These are phyloP conservation scores for Perognathus longimembris DNA, from an alignment of 2,113 vertebrate genomes.

Conservation along the genomic window DNA sequence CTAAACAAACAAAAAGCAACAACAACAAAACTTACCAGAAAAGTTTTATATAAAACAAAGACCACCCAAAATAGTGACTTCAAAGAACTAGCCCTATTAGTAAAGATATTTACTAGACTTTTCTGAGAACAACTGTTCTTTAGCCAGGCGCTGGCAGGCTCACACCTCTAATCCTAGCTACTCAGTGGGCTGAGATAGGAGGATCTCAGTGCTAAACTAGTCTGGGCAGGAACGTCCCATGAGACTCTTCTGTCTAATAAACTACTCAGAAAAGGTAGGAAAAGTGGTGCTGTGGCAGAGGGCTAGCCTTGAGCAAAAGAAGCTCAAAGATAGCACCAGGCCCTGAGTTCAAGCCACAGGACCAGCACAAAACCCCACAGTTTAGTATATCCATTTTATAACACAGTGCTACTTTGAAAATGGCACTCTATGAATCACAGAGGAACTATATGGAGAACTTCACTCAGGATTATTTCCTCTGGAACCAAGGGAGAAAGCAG, in stretches of 20 bases:
- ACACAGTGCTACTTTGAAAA: not conserved
- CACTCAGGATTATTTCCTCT: not conserved
- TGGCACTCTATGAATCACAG: not conserved
- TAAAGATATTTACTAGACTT: not conserved
- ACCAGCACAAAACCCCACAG: too few relatives aligned
- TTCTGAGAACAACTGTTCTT: constrained; percentile 40
- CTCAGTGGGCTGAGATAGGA: too few relatives aligned
- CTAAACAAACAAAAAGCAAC: too few relatives aligned
- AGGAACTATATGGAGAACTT: not conserved
- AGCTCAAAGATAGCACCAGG: too few relatives aligned
- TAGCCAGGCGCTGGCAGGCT: not conserved
- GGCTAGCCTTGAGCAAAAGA: too few relatives aligned
- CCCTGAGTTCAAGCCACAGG: too few relatives aligned
- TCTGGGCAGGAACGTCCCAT: too few relatives aligned
- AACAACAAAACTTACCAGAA: not conserved
- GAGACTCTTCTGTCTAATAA: too few relatives aligned
- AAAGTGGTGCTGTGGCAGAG: too few relatives aligned
- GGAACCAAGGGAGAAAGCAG: not conserved
- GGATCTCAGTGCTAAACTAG: too few relatives aligned
- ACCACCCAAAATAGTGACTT: constrained; percentile 11
- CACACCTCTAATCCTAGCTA: too few relatives aligned
- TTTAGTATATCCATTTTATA: not conserved
- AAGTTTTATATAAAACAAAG: not conserved
- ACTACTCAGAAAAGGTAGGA: too few relatives aligned
- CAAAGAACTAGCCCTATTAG: constrained; percentile 9